These are phyloP conservation scores for Sphenodon punctatus DNA, from an alignment of 2,797 vertebrate genomes.

Conservation along the genomic window DNA sequence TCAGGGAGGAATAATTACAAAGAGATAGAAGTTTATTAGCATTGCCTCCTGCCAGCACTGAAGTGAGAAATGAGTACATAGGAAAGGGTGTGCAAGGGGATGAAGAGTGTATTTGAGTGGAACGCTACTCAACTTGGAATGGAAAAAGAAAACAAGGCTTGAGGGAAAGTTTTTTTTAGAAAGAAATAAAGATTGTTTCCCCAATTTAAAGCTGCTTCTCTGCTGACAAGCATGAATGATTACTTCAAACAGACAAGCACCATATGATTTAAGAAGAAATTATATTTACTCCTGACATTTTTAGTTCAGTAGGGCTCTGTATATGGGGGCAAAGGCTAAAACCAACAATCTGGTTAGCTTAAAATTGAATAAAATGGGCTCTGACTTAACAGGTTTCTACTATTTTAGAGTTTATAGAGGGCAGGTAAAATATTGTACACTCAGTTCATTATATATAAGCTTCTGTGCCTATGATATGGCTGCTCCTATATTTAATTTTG, in stretches of 20 bases:
- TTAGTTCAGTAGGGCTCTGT: neutral
- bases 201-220: constrained; percentile 41
- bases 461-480: no score
- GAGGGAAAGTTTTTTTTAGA: constrained; percentile 6
- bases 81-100: constrained; percentile 3
- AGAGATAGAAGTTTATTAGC: constrained; percentile 54
- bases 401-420: no score
- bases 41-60: constrained; percentile 60
- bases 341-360: no score
- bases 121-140: constrained; percentile 34
- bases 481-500: no score
- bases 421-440: no score
- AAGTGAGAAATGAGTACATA: constrained; percentile 65
- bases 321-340: no score
- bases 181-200: constrained; percentile 9
- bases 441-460: no score
- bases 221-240: constrained; percentile 31
- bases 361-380: no score
- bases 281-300: constrained; percentile 7
- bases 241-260: constrained; percentile 10
- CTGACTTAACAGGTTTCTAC: no score
- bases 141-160: constrained; percentile 39
- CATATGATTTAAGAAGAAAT: constrained; percentile 24
- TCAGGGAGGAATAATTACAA: constrained; percentile 66
- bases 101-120: constrained; percentile 56